These are phyloP conservation scores for Masticophis lateralis DNA, from an alignment of 2,797 vertebrate genomes.

Conservation along the genomic window DNA sequence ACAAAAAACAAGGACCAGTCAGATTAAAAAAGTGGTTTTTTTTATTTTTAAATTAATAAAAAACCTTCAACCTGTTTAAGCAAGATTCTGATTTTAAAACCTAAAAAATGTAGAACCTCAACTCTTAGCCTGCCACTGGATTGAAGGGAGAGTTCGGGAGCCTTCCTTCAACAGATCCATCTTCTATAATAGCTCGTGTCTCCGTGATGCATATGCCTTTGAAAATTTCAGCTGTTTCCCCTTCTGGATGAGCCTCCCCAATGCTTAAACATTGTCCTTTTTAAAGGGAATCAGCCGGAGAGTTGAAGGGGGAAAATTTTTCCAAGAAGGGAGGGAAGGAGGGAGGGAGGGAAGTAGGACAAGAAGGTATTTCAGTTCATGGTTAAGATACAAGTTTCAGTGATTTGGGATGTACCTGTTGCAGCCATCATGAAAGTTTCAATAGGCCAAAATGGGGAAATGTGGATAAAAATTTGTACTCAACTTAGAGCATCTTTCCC, in stretches of 20 bases:
- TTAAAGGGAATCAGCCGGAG: not conserved
- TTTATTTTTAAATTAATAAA: constrained; percentile 71
- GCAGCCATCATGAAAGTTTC: constrained; percentile 6
- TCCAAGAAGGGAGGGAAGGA: not conserved
- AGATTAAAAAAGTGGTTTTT: constrained; percentile 65
- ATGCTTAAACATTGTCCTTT: not conserved
- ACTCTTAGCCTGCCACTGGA: not conserved
- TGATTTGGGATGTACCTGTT: not conserved
- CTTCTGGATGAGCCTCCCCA: constrained; percentile 1
- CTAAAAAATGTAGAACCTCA: constrained; percentile 19
- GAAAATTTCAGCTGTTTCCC: not conserved
- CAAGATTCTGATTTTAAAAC: constrained; percentile 60
- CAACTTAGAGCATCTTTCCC: not conserved
- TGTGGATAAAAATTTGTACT: not conserved
- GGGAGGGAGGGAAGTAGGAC: not conserved
- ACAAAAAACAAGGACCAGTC: constrained; percentile 42
- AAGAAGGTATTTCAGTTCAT: not conserved
- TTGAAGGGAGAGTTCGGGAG: not conserved
- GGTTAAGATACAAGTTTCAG: not conserved
- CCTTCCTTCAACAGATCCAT: not conserved
- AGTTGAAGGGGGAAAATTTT: not conserved
- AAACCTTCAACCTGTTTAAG: constrained; percentile 66
- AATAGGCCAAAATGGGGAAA: constrained; percentile 5
- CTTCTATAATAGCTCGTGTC: not conserved
- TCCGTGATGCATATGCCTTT: not conserved